Conservation (phyloP, 2,888 invertebrate species). For the Lypha dubia region DNA sequence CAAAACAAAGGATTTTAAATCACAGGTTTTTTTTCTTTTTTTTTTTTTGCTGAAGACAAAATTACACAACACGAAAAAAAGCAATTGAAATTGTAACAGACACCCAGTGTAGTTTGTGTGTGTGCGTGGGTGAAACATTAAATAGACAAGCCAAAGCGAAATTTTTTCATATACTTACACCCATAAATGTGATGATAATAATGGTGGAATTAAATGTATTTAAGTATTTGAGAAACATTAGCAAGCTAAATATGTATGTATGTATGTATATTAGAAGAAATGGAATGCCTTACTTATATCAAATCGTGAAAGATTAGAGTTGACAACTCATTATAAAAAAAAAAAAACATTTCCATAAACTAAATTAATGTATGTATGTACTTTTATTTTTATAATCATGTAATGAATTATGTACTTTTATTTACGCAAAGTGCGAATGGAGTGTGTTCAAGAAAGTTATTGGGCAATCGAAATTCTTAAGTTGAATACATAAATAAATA, state of each 20-base stretch:
- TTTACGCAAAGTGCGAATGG: neutral
- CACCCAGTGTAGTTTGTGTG: constrained; percentile 12
- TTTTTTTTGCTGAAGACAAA: constrained; percentile 21
- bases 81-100: constrained; percentile 31
- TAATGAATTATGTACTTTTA: neutral
- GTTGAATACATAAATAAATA: neutral
- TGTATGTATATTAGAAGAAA: too few species aligned
- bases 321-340: constrained; percentile 30
- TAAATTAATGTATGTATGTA: constrained; percentile 13
- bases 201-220: constrained; percentile 10
- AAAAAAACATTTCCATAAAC: constrained; percentile 21
- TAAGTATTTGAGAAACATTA: constrained; percentile 1
- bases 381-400: constrained; percentile 20
- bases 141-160: constrained; percentile 26
- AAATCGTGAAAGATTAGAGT: constrained; percentile 13
- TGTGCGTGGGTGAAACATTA: constrained; percentile 7
- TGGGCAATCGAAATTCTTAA: neutral
- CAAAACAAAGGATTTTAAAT: constrained; percentile 51
- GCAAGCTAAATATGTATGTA: constrained; percentile 29
- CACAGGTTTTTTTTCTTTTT: constrained; percentile 26
- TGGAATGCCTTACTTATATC: constrained; percentile 16
- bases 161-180: constrained; percentile 22
- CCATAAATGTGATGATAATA: constrained; percentile 27
- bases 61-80: constrained; percentile 55
- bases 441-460: constrained; percentile 2